Percentiles rank a stretch among this genome's conserved stretches.
phyloP scores from a whole-genome alignment of 2,797 vertebrate species.

The Clarias fuscus region DNA sequence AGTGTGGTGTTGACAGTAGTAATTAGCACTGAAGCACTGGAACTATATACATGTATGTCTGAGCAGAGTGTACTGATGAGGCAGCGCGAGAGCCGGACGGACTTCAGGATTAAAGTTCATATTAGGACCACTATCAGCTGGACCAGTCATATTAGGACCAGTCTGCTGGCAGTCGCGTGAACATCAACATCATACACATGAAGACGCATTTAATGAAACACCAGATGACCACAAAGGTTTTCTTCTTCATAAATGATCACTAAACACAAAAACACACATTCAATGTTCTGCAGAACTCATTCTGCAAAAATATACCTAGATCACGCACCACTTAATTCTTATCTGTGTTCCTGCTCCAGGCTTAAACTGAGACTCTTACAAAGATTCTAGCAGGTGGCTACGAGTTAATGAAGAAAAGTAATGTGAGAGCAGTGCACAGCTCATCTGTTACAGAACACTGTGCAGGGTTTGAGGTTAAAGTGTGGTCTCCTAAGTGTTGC shows the following conservation, averaged over 20 bases:
- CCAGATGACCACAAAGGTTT: too few species aligned
- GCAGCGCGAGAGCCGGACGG: not conserved
- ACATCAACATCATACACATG: too few species aligned
- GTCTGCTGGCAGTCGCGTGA: not conserved
- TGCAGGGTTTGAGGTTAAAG: slow-evolving; percentile 46
- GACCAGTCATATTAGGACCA: too few species aligned
- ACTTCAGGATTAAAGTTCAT: not conserved
- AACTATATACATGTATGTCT: not conserved
- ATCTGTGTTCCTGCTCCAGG: slow-evolving; percentile 3
- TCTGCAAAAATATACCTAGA: not conserved
- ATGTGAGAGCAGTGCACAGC: slow-evolving; percentile 28
- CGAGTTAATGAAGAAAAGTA: slow-evolving; percentile 15
- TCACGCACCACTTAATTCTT: not conserved
- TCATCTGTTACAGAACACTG: slow-evolving; percentile 39
- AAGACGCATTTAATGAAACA: not conserved
- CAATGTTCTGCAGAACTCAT: not conserved
- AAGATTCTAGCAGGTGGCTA: slow-evolving; percentile 11
- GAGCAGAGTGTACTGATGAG: not conserved
- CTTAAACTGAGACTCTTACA: slow-evolving; percentile 16
- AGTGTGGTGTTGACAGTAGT: not conserved
- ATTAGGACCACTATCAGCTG: not conserved
- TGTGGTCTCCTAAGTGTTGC: slow-evolving; percentile 47
- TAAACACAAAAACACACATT: not conserved
- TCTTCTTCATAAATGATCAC: not conserved
- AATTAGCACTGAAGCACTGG: not conserved